Evolutionary conservation across 2,888 invertebrate species (phyloP), one percentile per base, ranked within the genome.

Genomic region (Ischnus inquisitorius): DNA sequence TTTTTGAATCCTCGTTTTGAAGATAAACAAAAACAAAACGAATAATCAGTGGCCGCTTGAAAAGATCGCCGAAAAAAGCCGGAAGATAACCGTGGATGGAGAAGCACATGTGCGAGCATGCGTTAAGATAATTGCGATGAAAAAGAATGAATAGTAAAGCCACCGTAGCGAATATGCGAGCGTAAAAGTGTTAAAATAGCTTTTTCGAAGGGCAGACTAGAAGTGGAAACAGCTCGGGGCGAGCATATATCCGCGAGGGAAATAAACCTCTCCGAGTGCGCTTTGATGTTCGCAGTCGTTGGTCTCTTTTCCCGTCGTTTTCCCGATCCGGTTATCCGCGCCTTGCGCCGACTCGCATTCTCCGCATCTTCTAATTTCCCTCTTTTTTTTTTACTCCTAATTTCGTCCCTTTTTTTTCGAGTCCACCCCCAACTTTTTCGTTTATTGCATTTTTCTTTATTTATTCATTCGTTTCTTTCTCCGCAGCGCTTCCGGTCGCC

Each of bases 231-330:
- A 34, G 48, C 65, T 28, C 60, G 67, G 72, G 46, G 57, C 46
- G 28, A 19, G 12, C n/a, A 46, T 19, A 62, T 16, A 74, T 74
- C 46, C 60, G 28, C 54, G 22, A 25, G 41, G n/a, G 60, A 51
- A 68, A 74, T 68, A 72, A 74, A 77, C 43, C 69, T 77, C 46
- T 19, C 71, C 60, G 43, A 83, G 79, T 83, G 83, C 62, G 62
- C 83, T 83, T 83, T 80, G 83, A 80, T 83, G 79, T 80, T 83
- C 41, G 16, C 34, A 78, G 46, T 71, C 41, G 46, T 41, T 64
- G n/a, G 54, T 65, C 64, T 71, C 69, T 57, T 76, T 75, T 80
- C 22, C 34, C 16, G 28, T 28, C 54, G 16, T 43, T 62, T 79
- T 75, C 28, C 14, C 46, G 43, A 76, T 67, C 54, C 57, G 12